phyloP scores from a whole-genome alignment of 1,140 invertebrate species.

The Pemphigus obesinymphae region DNA sequence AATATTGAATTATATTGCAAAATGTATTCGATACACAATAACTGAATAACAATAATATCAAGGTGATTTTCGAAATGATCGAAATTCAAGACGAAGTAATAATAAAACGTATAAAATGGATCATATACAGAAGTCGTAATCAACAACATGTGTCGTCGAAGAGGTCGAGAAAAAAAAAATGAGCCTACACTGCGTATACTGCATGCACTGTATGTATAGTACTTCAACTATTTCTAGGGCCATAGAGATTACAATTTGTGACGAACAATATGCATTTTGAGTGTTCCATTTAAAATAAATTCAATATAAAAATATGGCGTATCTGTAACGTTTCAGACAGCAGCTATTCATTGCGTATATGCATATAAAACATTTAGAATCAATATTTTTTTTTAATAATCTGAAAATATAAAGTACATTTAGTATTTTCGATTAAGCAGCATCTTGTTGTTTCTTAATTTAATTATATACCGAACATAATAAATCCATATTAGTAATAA shows the following conservation, averaged over 20 bases:
- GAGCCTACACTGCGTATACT: not conserved
- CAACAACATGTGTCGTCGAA: not conserved
- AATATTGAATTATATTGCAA: too few species aligned
- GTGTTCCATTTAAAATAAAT: not conserved
- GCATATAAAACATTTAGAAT: not conserved
- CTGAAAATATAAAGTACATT: not conserved
- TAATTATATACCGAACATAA: too few species aligned
- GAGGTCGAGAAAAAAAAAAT: not conserved
- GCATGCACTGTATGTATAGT: not conserved
- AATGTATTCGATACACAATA: too few species aligned
- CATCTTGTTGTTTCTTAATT: not conserved
- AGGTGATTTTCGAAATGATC: not conserved
- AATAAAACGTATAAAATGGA: not conserved
- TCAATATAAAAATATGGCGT: not conserved
- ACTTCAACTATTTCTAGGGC: not conserved
- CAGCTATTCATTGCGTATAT: not conserved
- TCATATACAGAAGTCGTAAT: not conserved
- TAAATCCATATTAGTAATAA: too few species aligned
- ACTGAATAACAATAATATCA: not conserved
- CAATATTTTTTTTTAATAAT: not conserved
- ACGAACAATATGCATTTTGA: not conserved
- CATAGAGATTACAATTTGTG: not conserved
- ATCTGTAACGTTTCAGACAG: not conserved
- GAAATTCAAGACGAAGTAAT: not conserved
- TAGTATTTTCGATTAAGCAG: not conserved